These are phyloP conservation scores for Colletes latitarsis DNA, from an alignment of 1,140 invertebrate genomes.

Conservation along the genomic window DNA sequence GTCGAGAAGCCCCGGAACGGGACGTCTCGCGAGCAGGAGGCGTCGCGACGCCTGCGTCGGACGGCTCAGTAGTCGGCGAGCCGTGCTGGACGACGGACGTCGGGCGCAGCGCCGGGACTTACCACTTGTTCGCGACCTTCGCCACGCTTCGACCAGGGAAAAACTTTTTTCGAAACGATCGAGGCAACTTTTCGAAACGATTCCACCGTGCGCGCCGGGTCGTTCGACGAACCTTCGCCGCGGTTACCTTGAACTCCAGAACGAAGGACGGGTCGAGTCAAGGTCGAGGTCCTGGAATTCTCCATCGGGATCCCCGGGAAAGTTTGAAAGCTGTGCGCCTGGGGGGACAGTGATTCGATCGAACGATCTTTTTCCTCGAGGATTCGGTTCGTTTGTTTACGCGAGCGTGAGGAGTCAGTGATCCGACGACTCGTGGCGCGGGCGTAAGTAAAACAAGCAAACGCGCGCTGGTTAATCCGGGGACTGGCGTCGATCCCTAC, in stretches of 20 bases:
- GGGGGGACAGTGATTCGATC: background rate
- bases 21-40: background rate
- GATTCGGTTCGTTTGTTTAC: conserved; percentile 9
- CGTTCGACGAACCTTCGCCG: background rate
- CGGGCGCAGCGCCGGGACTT: conserved; percentile 52
- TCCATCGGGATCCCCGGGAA: too few species aligned
- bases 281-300: background rate
- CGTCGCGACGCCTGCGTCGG: conserved; percentile 62
- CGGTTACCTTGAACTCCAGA: background rate
- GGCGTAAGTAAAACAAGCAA: background rate
- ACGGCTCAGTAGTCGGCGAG: conserved; percentile 65
- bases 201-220: too few species aligned
- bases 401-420: conserved; percentile 11
- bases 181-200: too few species aligned
- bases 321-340: conserved; percentile 2
- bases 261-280: background rate
- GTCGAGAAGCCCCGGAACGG: background rate
- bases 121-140: conserved; percentile 48
- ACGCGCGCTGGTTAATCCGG: too few species aligned
- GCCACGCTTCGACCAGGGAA: background rate
- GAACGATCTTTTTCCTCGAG: background rate
- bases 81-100: conserved; percentile 61
- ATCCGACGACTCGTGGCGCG: background rate
- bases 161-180: background rate
- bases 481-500: background rate